These are phyloP conservation scores for Uria aalge DNA, from an alignment of 2,113 vertebrate species.

Conservation along the genomic window DNA sequence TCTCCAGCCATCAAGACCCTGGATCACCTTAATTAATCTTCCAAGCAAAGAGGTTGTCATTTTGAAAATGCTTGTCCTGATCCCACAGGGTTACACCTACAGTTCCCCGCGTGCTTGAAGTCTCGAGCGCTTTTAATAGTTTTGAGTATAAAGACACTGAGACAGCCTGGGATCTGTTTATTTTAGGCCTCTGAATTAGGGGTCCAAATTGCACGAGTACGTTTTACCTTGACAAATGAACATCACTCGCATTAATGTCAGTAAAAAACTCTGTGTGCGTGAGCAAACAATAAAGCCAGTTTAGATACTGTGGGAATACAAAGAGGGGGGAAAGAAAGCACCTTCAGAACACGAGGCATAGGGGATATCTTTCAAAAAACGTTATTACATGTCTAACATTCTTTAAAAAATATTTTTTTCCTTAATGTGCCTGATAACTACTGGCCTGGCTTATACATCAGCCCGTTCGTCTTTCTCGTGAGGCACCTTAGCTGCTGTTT, in stretches of 20 bases:
- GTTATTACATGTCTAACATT: neutral
- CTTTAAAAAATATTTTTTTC: neutral
- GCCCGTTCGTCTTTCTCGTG: neutral
- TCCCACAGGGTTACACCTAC: neutral
- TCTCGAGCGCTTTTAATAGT: neutral
- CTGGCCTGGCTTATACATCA: neutral
- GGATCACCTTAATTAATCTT: neutral
- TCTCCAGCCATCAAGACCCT: neutral
- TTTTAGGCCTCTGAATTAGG: neutral
- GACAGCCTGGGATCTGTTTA: neutral
- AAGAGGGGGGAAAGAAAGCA: rapidly evolving
- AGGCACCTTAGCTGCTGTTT: constrained; percentile 50
- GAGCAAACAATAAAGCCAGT: neutral
- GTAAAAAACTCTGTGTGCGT: neutral
- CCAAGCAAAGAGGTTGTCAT: neutral
- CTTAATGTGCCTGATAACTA: neutral
- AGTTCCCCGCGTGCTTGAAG: neutral
- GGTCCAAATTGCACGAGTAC: neutral
- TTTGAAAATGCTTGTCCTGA: neutral
- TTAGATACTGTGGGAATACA: neutral
- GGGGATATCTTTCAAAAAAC: neutral
- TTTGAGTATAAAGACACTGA: neutral
- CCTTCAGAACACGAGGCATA: neutral
- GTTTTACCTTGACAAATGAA: neutral
- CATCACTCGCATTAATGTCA: rapidly evolving